These are phyloP conservation scores for Torymus auratus DNA, from an alignment of 2,888 invertebrate species.

Conservation along the genomic window DNA sequence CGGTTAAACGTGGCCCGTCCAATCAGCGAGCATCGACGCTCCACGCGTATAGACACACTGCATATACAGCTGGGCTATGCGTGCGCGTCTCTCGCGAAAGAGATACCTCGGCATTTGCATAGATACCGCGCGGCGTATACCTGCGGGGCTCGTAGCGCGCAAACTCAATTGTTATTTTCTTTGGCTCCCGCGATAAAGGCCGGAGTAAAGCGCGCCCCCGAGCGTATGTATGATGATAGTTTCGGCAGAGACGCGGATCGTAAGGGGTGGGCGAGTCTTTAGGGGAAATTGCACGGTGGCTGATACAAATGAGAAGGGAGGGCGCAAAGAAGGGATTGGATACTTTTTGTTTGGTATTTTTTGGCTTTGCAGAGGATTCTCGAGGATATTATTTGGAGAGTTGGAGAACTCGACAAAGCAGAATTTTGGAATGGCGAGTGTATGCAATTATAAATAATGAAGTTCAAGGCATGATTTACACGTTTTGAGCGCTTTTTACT, in stretches of 20 bases:
- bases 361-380: no score
- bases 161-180: constrained; percentile 56
- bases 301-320: constrained; percentile 20
- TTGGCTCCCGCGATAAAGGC: constrained; percentile 23
- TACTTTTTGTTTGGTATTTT: no score
- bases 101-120: constrained; percentile 53
- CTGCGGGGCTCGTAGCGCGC: constrained; percentile 39
- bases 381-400: no score
- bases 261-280: constrained; percentile 35
- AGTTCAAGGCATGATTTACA: no score
- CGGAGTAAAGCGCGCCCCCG: constrained; percentile 1
- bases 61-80: neutral
- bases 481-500: no score
- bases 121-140: constrained; percentile 46
- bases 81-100: constrained; percentile 2
- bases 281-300: constrained; percentile 43
- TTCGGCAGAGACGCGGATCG: constrained; percentile 24
- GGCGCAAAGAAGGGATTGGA: no score
- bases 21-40: constrained; percentile 62
- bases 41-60: constrained; percentile 10
- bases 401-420: no score
- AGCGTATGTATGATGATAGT: constrained; percentile 36
- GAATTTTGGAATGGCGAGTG: no score
- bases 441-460: no score
- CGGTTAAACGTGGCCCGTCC: constrained; percentile 63